These are phyloP conservation scores for Aspidiotus destructor DNA, from an alignment of 2,888 invertebrate genomes.

Conservation along the genomic window DNA sequence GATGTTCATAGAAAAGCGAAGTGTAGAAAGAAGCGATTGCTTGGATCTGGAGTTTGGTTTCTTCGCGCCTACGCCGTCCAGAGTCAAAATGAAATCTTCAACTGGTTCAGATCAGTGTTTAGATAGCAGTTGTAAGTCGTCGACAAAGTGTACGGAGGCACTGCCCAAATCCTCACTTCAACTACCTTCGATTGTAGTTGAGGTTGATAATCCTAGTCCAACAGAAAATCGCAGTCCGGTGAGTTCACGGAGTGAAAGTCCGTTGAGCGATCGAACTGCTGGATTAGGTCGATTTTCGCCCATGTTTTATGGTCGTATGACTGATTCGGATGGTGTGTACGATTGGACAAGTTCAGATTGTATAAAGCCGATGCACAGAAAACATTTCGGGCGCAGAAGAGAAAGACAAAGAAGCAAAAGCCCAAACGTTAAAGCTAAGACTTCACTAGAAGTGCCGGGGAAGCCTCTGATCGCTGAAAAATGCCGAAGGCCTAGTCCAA, in stretches of 20 bases:
- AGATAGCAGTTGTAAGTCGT: constrained; percentile 2
- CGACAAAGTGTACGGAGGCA: not conserved
- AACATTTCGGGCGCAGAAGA: constrained; percentile 32
- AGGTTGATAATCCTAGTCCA: constrained; percentile 43
- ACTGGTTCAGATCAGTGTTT: constrained; percentile 15
- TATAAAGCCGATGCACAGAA: constrained; percentile 31
- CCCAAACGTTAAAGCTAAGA: constrained; percentile 13
- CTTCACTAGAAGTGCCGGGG: constrained; percentile 49
- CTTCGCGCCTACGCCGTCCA: not conserved
- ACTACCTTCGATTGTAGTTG: constrained; percentile 53
- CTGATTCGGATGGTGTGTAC: constrained; percentile 69
- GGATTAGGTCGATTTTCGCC: constrained; percentile 59
- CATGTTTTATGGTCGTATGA: constrained; percentile 60
- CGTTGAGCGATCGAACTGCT: constrained; percentile 59
- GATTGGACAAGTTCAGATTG: constrained; percentile 69
- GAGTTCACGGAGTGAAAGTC: constrained; percentile 68
- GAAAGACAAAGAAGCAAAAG: constrained; percentile 19
- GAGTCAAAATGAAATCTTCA: constrained; percentile 1
- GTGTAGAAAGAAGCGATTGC: constrained; percentile 41
- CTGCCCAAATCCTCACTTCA: constrained; percentile 42
- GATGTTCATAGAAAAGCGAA: constrained; percentile 27
- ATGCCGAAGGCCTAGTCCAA: constrained; percentile 21
- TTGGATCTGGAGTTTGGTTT: constrained; percentile 7
- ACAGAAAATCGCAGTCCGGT: constrained; percentile 48
- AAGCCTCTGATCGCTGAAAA: constrained; percentile 38